A percentile compares a stretch with the other conserved stretches of the same genome.
phyloP scores from a whole-genome alignment of 2,888 invertebrate species.

The Podabrus alpinus region DNA sequence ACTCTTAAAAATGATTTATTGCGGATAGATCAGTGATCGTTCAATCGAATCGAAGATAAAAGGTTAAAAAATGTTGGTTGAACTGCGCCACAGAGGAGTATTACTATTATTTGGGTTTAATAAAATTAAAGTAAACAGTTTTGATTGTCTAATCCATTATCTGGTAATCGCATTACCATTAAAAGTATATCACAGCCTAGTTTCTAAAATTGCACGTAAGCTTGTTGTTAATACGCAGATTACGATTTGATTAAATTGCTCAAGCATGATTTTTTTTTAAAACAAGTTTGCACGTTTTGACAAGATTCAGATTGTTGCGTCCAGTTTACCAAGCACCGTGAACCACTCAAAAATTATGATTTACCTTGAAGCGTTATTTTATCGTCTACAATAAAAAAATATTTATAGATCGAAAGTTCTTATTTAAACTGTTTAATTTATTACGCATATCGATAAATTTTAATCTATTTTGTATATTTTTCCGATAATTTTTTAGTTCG shows the following conservation, averaged over 20 bases:
- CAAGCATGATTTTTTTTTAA: background rate
- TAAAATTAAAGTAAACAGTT: background rate
- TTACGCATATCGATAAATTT: background rate
- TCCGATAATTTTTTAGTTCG: background rate
- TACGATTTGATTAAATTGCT: background rate
- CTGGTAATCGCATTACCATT: background rate
- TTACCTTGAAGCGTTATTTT: background rate
- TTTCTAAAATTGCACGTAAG: background rate
- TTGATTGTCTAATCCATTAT: background rate
- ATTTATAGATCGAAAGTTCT: background rate
- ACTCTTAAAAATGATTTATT: too few relatives aligned
- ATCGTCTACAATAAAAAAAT: background rate
- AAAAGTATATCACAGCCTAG: background rate
- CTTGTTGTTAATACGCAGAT: background rate
- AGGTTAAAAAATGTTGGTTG: too few relatives aligned
- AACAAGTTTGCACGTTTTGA: background rate
- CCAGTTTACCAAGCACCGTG: background rate
- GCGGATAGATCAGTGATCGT: too few relatives aligned
- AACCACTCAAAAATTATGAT: background rate
- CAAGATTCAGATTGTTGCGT: background rate
- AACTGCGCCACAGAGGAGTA: too few relatives aligned
- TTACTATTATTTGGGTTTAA: too few relatives aligned
- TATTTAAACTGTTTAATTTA: background rate
- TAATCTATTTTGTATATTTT: background rate
- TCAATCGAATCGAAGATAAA: too few relatives aligned